These are phyloP conservation scores for Pluvianellus socialis DNA, from an alignment of 2,113 vertebrate species.

Conservation along the genomic window DNA sequence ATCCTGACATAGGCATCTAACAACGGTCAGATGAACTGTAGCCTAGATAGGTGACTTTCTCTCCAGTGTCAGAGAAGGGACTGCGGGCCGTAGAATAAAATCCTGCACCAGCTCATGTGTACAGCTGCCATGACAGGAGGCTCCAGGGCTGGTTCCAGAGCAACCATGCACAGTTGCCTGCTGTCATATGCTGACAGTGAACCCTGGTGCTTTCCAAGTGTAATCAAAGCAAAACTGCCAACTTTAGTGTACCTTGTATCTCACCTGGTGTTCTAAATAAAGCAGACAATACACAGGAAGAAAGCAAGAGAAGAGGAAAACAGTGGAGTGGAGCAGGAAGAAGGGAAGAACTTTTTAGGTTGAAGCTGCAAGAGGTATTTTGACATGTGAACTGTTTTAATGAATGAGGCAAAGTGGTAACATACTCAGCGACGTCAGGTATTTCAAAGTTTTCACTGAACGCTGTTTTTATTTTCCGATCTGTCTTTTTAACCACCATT, in stretches of 20 bases:
- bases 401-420: neutral
- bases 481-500: slow-evolving; percentile 47
- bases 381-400: neutral
- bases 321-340: neutral
- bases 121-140: neutral
- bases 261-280: neutral
- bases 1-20: neutral
- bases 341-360: neutral
- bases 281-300: neutral
- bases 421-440: slow-evolving; percentile 70
- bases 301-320: neutral
- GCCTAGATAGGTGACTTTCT: neutral
- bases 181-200: fast-evolving
- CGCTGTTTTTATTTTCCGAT: slow-evolving; percentile 5
- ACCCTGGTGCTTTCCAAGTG: neutral
- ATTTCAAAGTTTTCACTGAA: slow-evolving; percentile 43
- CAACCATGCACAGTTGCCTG: fast-evolving
- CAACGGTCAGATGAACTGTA: neutral
- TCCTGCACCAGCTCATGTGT: neutral
- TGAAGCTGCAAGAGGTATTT: neutral
- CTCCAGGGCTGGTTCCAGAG: neutral
- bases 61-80: neutral
- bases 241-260: neutral
- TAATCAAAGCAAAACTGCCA: neutral
- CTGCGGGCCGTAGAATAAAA: too few species aligned